Evolutionary conservation across 2,888 invertebrate genomes (phyloP), one percentile per base, ranked within the genome.

Genomic region (Eulithis prunata): DNA sequence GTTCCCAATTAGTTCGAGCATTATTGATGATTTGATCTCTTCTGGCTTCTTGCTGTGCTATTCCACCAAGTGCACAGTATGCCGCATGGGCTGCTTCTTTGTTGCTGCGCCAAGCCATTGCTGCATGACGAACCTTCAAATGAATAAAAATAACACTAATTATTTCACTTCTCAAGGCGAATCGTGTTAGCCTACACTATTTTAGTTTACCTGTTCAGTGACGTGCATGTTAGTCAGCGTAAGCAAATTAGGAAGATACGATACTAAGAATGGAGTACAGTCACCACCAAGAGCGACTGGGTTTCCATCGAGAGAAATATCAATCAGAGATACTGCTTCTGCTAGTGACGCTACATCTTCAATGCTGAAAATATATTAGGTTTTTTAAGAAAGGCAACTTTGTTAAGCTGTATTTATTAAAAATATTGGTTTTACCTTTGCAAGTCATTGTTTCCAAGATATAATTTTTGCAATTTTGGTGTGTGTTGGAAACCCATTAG

Each of bases 271-370:
- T 0, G 97, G 96, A 3, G 96, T 95, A 79, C 97, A 97, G 77
- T 97, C 97, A 0, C 96, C 96, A n/a, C 95, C 96, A 69, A 96
- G 85, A 21, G 96, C 96, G 10, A 97, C 95, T 0, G 97, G 97
- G 89, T 97, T 97, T 69, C 96, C 96, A 83, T 97, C 98, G 65
- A 98, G 95, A 21, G 97, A 96, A 56, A 98, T 95, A 89, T 98
- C 98, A 64, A 95, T 94, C 54, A 98, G 94, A 66, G 96, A 95
- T 8, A 94, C 90, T 0, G 97, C 96, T 86, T 97, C 96, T 36
- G 96, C 96, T 66, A 98, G 90, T 69, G 97, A 96, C 57, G 96
- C 95, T 88, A 98, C 96, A 81, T 98, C 98, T 82, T 98, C 98
- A 72, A 98, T 96, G 81, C 97, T 96, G 83, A 64, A 88, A 86